A percentile compares a stretch with the other conserved stretches of the same genome.
Conservation (phyloP, 2,888 invertebrate genomes). For the Luperina testacea region DNA sequence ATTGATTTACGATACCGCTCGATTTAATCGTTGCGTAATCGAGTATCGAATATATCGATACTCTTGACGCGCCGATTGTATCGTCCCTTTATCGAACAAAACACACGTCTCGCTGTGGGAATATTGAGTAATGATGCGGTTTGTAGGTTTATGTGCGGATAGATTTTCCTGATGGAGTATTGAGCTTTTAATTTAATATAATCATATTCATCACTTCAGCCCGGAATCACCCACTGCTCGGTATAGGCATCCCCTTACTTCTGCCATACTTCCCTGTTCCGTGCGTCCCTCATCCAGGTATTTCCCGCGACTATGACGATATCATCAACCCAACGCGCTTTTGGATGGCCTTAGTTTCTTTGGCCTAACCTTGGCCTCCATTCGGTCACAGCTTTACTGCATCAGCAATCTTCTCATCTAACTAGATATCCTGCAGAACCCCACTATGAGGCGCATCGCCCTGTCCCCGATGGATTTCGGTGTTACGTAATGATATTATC, state of each 20-base stretch:
- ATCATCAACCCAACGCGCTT: background rate
- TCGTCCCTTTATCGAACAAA: slow-evolving; percentile 64
- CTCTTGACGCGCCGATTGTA: slow-evolving; percentile 61
- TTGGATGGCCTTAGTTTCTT: background rate
- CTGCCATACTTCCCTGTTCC: background rate
- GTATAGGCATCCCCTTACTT: background rate
- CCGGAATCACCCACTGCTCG: background rate
- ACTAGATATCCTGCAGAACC: background rate
- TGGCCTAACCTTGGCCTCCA: background rate
- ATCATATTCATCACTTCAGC: background rate
- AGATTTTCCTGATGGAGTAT: slow-evolving; percentile 15
- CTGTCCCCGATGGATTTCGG: background rate
- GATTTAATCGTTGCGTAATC: slow-evolving; percentile 82
- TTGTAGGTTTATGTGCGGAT: slow-evolving; percentile 30
- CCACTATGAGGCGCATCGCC: no score
- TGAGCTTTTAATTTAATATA: background rate
- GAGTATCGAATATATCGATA: slow-evolving; percentile 67
- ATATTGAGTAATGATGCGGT: slow-evolving; percentile 46
- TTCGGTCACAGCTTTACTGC: background rate
- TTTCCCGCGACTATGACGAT: background rate
- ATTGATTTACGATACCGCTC: slow-evolving; percentile 84
- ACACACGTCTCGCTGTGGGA: slow-evolving; percentile 51
- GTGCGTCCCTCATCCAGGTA: background rate
- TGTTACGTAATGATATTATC: background rate
- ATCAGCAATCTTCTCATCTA: background rate